Base-by-base conservation (phyloP, 2,888 invertebrate species). In the Acanthoscelides obtectus region DNA sequence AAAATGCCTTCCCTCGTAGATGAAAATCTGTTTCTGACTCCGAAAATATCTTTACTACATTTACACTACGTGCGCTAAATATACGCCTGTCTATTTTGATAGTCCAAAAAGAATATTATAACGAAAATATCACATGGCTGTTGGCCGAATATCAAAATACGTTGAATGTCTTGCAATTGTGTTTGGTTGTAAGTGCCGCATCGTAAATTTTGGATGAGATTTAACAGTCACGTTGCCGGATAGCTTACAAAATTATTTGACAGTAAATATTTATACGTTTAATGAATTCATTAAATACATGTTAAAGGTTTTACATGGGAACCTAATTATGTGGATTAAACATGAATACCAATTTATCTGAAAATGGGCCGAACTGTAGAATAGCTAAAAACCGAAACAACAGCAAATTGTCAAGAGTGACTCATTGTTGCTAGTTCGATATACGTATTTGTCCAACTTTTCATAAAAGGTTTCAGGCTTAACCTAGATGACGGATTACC, bases 51-150 rank as follows among this genome's bases (percentile, higher is more conserved):
- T 45, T 45, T 45, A 45, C 45, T 45, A 45, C 45, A 45, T 45
- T 45, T 45, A 45, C 45, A 45, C 45, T 45, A 45, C 45, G 12
- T 1, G 45, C 45, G 45, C 45, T 45, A 45, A 12, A 45, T 12
- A 45, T 45, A 45, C 17, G 17, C 6, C 45, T 45, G 45, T 45
- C 45, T 45, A 45, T 45, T 45, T 45, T 45, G 45, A 45, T 45
- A 45, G 45, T 45, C 45, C 45, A 45, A 45, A 45, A 45, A 45
- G 45, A 45, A 45, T 45, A 45, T 66, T 66, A 66, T 66, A 66
- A 66, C 66, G 66, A 66, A 66, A 66, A 66, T 66, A 66, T 66
- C 66, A 66, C 66, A 66, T 66, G 21, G 22, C 20, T 66, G 20
- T 66, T 66, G 66, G 66, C 66, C 22, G 20, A 20, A 66, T 66